These are phyloP conservation scores for Lasioglossum baleicum DNA, from an alignment of 1,140 invertebrate species.

Conservation along the genomic window DNA sequence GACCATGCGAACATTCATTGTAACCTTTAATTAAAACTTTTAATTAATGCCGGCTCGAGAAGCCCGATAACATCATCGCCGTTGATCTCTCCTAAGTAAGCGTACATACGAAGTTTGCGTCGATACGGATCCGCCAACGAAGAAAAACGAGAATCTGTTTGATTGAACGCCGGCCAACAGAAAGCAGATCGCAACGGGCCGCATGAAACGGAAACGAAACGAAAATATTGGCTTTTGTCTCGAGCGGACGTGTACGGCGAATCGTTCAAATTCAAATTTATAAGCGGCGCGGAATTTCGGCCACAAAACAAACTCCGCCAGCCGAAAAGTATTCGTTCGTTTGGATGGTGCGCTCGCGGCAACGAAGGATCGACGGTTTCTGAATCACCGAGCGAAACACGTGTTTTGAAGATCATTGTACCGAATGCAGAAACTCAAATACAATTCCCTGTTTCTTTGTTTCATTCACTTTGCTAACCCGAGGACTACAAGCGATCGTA, in stretches of 20 bases:
- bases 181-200: neutral
- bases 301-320: conserved; percentile 10
- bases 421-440: no score
- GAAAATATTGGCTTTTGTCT: conserved; percentile 21
- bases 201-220: neutral
- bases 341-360: neutral
- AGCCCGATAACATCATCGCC: conserved; percentile 15
- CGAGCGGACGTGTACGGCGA: neutral
- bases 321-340: conserved; percentile 17
- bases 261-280: conserved; percentile 34
- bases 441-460: no score
- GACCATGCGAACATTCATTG: neutral
- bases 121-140: neutral
- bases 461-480: no score
- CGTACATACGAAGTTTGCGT: no score
- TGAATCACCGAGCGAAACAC: no score
- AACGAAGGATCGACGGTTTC: no score
- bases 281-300: conserved; percentile 22
- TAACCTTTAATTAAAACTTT: conserved; percentile 40
- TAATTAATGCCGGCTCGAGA: conserved; percentile 24
- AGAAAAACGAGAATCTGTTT: neutral
- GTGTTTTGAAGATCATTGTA: no score
- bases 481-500: no score
- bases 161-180: neutral
- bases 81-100: neutral